Conservation (phyloP, 2,797 vertebrate genomes). For the Myotis daubentonii region DNA sequence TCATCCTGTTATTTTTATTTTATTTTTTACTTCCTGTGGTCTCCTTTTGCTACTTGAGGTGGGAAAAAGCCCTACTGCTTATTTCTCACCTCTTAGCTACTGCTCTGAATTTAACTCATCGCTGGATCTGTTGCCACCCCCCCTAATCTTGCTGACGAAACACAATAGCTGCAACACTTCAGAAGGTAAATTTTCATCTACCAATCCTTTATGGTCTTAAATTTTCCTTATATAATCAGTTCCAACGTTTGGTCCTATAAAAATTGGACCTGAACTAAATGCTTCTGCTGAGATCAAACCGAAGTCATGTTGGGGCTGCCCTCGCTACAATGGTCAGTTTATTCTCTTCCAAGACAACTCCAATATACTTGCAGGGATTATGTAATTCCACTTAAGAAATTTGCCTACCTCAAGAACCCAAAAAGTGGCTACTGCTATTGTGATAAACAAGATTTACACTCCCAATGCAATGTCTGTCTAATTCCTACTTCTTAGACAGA, state of each 20-base stretch:
- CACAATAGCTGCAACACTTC: not conserved
- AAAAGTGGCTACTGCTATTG: not conserved
- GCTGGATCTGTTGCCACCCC: not conserved
- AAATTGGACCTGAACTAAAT: constrained; percentile 2
- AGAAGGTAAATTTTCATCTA: not conserved
- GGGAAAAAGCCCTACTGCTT: not conserved
- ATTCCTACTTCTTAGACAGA: not conserved
- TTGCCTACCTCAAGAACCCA: not conserved
- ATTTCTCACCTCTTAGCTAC: not conserved
- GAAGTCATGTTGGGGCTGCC: not conserved
- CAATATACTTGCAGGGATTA: not conserved
- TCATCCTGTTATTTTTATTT: not conserved
- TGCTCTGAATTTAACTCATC: not conserved
- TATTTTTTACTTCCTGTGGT: not conserved
- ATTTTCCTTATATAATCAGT: not conserved
- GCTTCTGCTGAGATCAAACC: not conserved
- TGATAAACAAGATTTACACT: not conserved
- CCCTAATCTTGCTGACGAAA: not conserved
- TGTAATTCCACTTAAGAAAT: not conserved
- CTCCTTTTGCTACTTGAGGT: not conserved
- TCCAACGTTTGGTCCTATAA: not conserved
- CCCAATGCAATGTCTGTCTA: not conserved
- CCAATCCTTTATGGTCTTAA: not conserved
- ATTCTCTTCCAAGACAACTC: not conserved
- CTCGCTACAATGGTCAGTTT: not conserved